Conservation (phyloP, 2,888 invertebrate species). For the Dysmachus trigonus region DNA sequence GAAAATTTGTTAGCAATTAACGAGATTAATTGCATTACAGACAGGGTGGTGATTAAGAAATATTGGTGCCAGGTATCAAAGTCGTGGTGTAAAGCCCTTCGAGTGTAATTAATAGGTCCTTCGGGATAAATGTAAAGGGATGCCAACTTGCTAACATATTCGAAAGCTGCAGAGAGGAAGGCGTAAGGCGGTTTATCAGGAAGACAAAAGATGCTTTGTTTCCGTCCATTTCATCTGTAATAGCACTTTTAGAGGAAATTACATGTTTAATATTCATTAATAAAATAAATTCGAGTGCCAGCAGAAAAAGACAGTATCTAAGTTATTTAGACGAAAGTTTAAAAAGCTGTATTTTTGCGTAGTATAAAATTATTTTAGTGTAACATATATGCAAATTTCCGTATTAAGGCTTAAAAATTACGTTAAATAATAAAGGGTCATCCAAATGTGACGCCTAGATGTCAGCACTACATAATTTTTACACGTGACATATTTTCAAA, state of each 20-base stretch:
- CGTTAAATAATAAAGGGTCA: too few species aligned
- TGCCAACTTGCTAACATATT: neutral
- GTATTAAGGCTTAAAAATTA: too few species aligned
- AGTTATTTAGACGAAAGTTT: too few species aligned
- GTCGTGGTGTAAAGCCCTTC: neutral
- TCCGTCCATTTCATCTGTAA: neutral
- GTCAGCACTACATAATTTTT: too few species aligned
- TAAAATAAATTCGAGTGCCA: neutral
- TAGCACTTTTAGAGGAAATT: neutral
- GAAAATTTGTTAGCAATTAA: conserved; percentile 45
- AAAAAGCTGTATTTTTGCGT: too few species aligned
- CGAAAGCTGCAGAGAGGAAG: neutral
- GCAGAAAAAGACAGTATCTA: neutral
- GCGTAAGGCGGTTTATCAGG: neutral
- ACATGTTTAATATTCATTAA: neutral
- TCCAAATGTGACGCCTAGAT: too few species aligned
- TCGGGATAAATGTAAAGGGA: conserved; percentile 4
- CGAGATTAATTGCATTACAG: conserved; percentile 41
- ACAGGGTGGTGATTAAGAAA: conserved; percentile 30
- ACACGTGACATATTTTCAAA: too few species aligned
- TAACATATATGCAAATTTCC: too few species aligned
- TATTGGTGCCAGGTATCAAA: neutral
- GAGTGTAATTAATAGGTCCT: conserved; percentile 20
- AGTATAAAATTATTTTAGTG: too few species aligned
- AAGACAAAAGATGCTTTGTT: neutral